Base-by-base conservation (phyloP, 2,797 vertebrate genomes). In the Phoxinus dragarum region DNA sequence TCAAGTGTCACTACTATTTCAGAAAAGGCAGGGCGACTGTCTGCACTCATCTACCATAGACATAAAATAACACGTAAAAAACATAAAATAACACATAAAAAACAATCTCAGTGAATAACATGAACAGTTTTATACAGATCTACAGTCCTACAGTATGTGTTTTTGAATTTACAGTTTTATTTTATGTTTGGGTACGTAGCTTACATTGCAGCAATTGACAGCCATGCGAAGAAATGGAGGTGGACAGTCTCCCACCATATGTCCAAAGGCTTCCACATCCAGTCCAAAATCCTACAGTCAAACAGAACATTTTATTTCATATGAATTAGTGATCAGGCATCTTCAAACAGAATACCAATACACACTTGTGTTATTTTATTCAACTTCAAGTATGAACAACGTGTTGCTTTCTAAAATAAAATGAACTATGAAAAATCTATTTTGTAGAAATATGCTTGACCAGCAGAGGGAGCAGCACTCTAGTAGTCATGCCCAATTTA, bases 1-100 rank as follows among this genome's bases (percentile, higher is more conserved):
- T 98, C 97, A 90, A 99, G 91, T 61, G 94, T 94, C 89, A 96
- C 90, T 0, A 96, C 97, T 40, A 98, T 95, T 87, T 96, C 96
- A 1, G 94, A 90, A 91, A 98, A 98, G 0, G 96, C 95, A 11
- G 97, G 97, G 1, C 97, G 96, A 27, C 91, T 91, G 5, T 93
- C 91, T 19, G 97, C 95, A 76, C 93, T 94, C 96, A 99, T 97
- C 98, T 99, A 90, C 5, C 36, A 86, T 40, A 40, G 17, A 64
- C 54, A 84, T 21, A 80, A 56, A 1, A 34, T 47, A 80, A 10
- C 6, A 36, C 77, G 77, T 79, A 34, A 49, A 27, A n/a, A 47
- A 78, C 14, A 9, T 21, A 80, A 56, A 1, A 34, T 47, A 80
- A 10, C 6, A 36, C 77, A 80, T 79, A 34, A 49, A 27, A n/a